Evolutionary conservation across 2,113 vertebrate genomes (phyloP).

Genomic region (Aspiorhynchus laticeps): DNA sequence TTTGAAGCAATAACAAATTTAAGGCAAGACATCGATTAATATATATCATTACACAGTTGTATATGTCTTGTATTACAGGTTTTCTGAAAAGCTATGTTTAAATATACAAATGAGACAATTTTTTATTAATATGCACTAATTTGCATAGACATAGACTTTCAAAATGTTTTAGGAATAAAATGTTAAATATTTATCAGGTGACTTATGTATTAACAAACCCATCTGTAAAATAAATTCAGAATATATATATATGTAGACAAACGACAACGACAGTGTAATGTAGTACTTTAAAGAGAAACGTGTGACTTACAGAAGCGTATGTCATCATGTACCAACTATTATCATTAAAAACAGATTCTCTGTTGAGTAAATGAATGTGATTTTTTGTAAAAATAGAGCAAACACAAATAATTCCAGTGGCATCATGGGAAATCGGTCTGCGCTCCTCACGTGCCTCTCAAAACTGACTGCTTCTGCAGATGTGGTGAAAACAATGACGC

Average conservation of each 20-base stretch:
- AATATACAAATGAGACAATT: not conserved
- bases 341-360: not conserved
- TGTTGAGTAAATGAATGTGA: not conserved
- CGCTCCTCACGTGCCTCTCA: not conserved
- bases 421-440: constrained; percentile 11
- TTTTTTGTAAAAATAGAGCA: not conserved
- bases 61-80: not conserved
- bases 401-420: constrained; percentile 11
- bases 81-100: not conserved
- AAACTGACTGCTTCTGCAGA: constrained; percentile 49
- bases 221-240: no score
- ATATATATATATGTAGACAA: no score
- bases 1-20: not conserved
- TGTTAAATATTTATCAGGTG: not conserved
- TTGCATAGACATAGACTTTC: not conserved
- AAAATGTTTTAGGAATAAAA: no score
- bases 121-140: not conserved
- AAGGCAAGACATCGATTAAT: not conserved
- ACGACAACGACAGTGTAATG: not conserved
- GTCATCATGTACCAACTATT: not conserved
- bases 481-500: constrained; percentile 4
- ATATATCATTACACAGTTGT: not conserved
- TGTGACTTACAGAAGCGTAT: not conserved
- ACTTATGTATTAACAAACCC: no score
- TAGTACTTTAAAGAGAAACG: not conserved